A percentile compares a stretch with the other conserved stretches of the same genome.
Conservation (phyloP, 2,797 vertebrate species). For the Manis pentadactyla region DNA sequence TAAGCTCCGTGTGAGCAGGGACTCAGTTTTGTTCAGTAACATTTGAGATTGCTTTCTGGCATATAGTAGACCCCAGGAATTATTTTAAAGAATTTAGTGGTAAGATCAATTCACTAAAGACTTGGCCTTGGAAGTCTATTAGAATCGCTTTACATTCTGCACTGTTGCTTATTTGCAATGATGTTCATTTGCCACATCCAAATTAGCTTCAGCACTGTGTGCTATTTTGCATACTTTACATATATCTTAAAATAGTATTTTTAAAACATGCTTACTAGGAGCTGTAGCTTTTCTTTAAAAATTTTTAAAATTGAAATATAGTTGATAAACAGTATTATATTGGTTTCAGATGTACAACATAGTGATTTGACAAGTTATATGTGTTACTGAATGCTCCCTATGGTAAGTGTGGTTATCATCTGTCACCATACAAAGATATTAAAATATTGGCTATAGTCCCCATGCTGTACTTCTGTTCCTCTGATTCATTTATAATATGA, state of each 20-base stretch:
- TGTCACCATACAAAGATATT: no score
- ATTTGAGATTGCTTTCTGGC: neutral
- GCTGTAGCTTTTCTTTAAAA: neutral
- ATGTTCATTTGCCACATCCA: neutral
- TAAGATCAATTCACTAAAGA: neutral
- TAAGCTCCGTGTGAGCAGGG: neutral
- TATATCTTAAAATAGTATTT: constrained; percentile 24
- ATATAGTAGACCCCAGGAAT: neutral
- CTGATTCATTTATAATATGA: no score
- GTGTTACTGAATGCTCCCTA: no score
- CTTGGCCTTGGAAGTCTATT: neutral
- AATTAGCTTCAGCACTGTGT: neutral
- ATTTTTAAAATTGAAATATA: no score
- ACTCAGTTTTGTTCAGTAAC: constrained; percentile 32
- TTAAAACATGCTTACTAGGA: constrained; percentile 4
- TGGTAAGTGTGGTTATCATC: no score
- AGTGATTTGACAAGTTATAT: no score
- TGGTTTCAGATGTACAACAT: no score
- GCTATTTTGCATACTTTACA: neutral
- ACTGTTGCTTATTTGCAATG: neutral
- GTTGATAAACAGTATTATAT: no score
- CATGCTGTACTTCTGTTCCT: no score
- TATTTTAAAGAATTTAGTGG: constrained; percentile 45
- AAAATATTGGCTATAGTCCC: no score
- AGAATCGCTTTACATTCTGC: constrained; percentile 43